Percentiles rank a stretch among this genome's conserved stretches.
These are phyloP conservation scores for Progne subis DNA, from an alignment of 2,113 vertebrate species.

Conservation along the genomic window DNA sequence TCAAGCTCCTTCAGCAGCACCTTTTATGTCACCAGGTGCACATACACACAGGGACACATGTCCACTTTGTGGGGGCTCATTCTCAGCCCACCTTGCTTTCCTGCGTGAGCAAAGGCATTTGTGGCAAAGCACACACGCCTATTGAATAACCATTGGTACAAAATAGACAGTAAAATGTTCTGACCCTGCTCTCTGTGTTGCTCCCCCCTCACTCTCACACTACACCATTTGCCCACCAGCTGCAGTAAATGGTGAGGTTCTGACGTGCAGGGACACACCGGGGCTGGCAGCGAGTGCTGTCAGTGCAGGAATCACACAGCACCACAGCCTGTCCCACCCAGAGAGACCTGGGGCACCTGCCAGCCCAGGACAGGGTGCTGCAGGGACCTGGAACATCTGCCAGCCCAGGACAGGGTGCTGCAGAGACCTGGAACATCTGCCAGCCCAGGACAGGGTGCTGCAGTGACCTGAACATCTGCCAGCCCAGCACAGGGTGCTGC, in stretches of 20 bases:
- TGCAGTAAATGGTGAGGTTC: not conserved
- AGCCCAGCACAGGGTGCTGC: too few species aligned
- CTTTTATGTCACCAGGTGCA: not conserved
- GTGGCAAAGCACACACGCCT: fast-evolving
- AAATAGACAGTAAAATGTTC: not conserved
- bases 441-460: not conserved
- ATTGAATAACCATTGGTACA: fast-evolving
- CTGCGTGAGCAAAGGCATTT: not conserved
- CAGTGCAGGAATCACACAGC: not conserved
- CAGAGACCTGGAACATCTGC: not conserved
- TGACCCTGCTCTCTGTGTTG: not conserved
- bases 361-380: not conserved
- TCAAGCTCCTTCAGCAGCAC: not conserved
- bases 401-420: too few species aligned
- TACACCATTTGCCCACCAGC: not conserved
- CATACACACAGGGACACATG: fast-evolving
- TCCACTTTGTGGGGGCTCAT: not conserved
- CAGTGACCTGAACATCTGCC: too few species aligned
- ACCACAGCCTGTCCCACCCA: not conserved
- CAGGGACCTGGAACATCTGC: too few species aligned
- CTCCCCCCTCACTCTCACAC: not conserved
- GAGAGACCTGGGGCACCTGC: not conserved
- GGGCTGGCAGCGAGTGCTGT: not conserved
- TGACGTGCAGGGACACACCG: fast-evolving
- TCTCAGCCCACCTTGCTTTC: not conserved